Conservation (phyloP, 2,797 vertebrate genomes). For the Oophaga sylvatica region DNA sequence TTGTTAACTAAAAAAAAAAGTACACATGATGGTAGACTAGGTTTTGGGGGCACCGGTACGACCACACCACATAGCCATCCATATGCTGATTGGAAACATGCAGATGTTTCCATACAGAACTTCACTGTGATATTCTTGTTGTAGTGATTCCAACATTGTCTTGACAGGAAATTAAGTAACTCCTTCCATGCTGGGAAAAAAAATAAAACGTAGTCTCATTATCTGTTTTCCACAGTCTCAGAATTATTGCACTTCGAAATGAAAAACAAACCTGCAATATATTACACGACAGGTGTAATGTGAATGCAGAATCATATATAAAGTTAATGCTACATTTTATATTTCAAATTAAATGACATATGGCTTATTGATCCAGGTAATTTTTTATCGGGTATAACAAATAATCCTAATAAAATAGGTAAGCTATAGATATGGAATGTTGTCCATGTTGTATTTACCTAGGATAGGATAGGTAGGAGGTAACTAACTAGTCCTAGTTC, state of each 20-base stretch:
- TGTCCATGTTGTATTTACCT: too few relatives aligned
- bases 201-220: background rate
- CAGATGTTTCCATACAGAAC: background rate
- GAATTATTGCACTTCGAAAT: background rate
- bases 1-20: too few relatives aligned
- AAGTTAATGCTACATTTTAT: too few relatives aligned
- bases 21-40: background rate
- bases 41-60: background rate
- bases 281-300: background rate
- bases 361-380: too few relatives aligned
- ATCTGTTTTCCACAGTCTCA: background rate
- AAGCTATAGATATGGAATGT: too few relatives aligned
- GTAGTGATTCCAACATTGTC: background rate
- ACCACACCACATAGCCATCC: background rate
- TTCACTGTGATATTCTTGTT: background rate
- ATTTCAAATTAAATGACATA: too few relatives aligned
- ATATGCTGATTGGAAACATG: background rate
- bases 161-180: constrained; percentile 11
- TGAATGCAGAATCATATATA: background rate
- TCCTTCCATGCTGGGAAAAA: background rate
- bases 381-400: too few relatives aligned
- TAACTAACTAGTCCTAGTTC: too few relatives aligned
- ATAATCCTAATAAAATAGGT: too few relatives aligned
- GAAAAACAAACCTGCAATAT: background rate
- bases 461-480: too few relatives aligned